phyloP scores from a whole-genome alignment of 37 sponge, comb jelly and placozoan species.

The Bolinopsis microptera region DNA sequence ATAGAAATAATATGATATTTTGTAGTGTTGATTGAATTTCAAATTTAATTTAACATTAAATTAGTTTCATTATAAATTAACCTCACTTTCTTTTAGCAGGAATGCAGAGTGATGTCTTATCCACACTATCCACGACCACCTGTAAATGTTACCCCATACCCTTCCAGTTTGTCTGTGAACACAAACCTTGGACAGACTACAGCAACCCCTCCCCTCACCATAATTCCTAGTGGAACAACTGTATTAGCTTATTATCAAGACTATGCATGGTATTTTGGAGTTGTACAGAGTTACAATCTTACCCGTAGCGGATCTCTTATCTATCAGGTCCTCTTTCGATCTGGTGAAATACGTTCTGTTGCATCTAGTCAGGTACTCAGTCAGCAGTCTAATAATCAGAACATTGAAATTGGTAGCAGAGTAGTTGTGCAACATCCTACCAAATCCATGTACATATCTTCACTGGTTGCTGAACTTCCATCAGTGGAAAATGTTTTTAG shows the following conservation, averaged over 20 bases:
- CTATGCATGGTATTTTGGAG: conserved; percentile 64
- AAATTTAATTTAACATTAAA: no score
- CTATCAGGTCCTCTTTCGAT: conserved; percentile 31
- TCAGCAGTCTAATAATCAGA: conserved; percentile 42
- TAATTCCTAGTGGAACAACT: conserved; percentile 49
- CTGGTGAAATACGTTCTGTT: conserved; percentile 45
- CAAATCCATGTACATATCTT: conserved; percentile 55
- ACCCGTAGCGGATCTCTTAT: conserved; percentile 14
- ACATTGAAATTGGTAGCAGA: conserved; percentile 56
- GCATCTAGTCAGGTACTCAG: conserved; percentile 36
- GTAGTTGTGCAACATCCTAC: conserved; percentile 61
- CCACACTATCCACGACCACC: conserved; percentile 46
- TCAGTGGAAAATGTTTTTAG: neutral
- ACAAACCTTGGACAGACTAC: conserved; percentile 17
- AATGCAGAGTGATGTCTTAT: conserved; percentile 40
- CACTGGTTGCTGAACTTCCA: conserved; percentile 62
- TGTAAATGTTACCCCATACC: conserved; percentile 14
- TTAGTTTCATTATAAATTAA: no score
- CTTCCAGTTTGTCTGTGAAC: neutral
- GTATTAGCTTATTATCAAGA: conserved; percentile 60
- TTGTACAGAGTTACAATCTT: conserved; percentile 37
- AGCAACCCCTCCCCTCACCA: conserved; percentile 22
- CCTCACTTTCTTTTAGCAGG: neutral
- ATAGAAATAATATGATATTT: no score
- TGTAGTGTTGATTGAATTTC: no score